These are phyloP conservation scores for Oryzias celebensis DNA, from an alignment of 2,113 vertebrate species.

Conservation along the genomic window DNA sequence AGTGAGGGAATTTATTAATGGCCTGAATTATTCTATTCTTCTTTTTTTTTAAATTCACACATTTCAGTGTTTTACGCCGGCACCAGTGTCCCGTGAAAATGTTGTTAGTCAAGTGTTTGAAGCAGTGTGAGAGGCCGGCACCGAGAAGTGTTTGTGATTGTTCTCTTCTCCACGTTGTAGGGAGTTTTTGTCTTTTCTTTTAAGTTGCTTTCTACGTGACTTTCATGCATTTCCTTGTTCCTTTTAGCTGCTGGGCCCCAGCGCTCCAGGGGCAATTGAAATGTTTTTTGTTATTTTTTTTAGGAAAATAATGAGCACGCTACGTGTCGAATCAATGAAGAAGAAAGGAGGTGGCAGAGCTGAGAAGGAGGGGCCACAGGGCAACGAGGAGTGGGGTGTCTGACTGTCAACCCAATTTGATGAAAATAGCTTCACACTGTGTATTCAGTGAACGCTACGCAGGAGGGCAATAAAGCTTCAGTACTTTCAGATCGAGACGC, in stretches of 20 bases:
- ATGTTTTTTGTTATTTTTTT: constrained; percentile 28
- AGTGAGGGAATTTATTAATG: constrained; percentile 32
- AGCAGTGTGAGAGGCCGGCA: constrained; percentile 40
- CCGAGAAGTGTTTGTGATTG: constrained; percentile 42
- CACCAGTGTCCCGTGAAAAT: constrained; percentile 48
- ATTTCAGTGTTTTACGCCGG: constrained; percentile 43
- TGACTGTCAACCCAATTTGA: constrained; percentile 47
- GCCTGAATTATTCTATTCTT: constrained; percentile 8
- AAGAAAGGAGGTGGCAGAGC: constrained; percentile 32
- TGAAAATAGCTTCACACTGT: constrained; percentile 42
- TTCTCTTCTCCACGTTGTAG: not conserved
- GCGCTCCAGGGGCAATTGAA: constrained; percentile 38
- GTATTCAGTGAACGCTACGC: constrained; percentile 50
- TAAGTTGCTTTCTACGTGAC: not conserved
- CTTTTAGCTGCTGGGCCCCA: not conserved
- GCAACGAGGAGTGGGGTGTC: constrained; percentile 15
- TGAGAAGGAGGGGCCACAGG: constrained; percentile 38
- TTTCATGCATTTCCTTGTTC: constrained; percentile 1
- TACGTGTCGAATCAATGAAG: constrained; percentile 39
- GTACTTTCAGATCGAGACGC: constrained; percentile 44
- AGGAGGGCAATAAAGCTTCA: constrained; percentile 44
- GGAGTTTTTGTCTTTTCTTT: constrained; percentile 8
- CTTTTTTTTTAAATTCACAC: constrained; percentile 30
- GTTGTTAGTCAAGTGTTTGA: constrained; percentile 28
- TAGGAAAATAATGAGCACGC: constrained; percentile 52